phyloP scores from a whole-genome alignment of 2,113 vertebrate genomes.

The Scomber scombrus region DNA sequence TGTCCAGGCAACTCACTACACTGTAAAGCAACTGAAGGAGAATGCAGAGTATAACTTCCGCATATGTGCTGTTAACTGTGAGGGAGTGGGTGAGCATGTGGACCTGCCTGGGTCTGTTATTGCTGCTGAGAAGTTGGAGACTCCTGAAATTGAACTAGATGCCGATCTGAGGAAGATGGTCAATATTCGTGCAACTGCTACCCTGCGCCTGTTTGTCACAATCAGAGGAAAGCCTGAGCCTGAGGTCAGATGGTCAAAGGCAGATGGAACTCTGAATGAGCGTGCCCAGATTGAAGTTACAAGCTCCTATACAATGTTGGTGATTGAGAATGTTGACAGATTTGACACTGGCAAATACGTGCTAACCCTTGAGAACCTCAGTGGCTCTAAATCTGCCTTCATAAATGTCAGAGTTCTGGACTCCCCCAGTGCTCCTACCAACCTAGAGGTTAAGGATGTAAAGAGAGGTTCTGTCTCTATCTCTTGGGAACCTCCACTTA shows the following conservation, averaged over 20 bases:
- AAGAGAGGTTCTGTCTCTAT: conserved; percentile 92
- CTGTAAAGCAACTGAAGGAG: conserved; percentile 93
- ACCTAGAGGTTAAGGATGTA: conserved; percentile 93
- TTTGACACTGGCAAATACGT: conserved; percentile 98
- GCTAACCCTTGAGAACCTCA: conserved; percentile 94
- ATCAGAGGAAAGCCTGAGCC: conserved; percentile 98
- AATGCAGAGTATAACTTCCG: conserved; percentile 97
- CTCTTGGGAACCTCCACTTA: conserved; percentile 95
- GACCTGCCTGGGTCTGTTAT: conserved; percentile 89
- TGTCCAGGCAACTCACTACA: conserved; percentile 91
- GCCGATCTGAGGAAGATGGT: conserved; percentile 97
- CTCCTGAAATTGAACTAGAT: conserved; percentile 98
- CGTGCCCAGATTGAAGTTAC: conserved; percentile 95
- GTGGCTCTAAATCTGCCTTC: conserved; percentile 95
- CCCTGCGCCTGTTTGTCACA: conserved; percentile 94
- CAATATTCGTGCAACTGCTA: conserved; percentile 90
- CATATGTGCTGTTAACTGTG: conserved; percentile 93
- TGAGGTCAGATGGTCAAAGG: conserved; percentile 97
- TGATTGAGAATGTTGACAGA: conserved; percentile 97
- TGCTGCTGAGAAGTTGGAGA: conserved; percentile 92
- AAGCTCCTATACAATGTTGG: conserved; percentile 96
- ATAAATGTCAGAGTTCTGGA: conserved; percentile 98
- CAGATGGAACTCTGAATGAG: conserved; percentile 91
- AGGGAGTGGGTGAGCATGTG: conserved; percentile 95
- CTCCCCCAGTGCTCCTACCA: conserved; percentile 94